Conservation (phyloP, 1,140 invertebrate species). For the Scaptomyza pallida region DNA sequence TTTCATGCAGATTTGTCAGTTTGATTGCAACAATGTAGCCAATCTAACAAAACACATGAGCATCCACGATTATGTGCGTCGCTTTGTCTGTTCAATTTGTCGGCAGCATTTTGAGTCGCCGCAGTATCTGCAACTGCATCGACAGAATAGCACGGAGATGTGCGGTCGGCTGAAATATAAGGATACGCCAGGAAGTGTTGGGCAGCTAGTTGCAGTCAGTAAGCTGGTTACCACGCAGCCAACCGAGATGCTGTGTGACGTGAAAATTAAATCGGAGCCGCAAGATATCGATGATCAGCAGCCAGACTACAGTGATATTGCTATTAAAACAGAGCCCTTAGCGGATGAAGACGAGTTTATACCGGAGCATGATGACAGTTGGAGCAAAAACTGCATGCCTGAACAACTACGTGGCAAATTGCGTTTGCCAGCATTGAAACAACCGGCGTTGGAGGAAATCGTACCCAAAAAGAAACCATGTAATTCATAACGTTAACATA, state of each 20-base stretch:
- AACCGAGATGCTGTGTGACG: background rate
- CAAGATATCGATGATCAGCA: constrained; percentile 8
- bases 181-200: background rate
- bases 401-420: constrained; percentile 41
- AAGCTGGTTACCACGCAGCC: background rate
- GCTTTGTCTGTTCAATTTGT: constrained; percentile 68
- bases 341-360: constrained; percentile 3
- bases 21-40: constrained; percentile 8
- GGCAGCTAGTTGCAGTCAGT: constrained; percentile 37
- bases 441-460: background rate
- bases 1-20: constrained; percentile 47
- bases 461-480: background rate
- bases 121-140: constrained; percentile 44
- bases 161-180: constrained; percentile 52
- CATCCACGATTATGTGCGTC: constrained; percentile 41
- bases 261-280: constrained; percentile 55
- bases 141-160: constrained; percentile 25
- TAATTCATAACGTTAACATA: background rate
- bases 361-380: background rate
- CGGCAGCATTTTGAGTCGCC: constrained; percentile 44
- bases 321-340: constrained; percentile 34
- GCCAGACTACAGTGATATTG: background rate
- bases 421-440: constrained; percentile 57
- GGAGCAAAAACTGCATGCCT: constrained; percentile 1
- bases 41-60: constrained; percentile 42